Evolutionary conservation across 2,113 vertebrate genomes (phyloP).

Genomic region (Rhipidura dahli): DNA sequence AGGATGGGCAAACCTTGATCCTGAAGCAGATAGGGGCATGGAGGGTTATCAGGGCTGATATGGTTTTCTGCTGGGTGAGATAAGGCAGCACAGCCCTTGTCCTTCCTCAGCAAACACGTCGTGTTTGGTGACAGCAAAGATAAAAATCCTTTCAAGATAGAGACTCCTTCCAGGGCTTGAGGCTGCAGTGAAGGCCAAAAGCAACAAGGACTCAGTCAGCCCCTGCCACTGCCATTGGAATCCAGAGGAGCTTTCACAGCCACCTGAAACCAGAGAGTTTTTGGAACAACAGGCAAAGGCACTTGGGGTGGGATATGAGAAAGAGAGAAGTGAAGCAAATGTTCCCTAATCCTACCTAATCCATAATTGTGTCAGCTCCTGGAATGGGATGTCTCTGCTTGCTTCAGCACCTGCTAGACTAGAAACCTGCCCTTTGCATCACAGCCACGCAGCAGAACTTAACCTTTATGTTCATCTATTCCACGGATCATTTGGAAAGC

Average conservation of each 20-base stretch:
- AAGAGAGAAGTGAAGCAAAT: background rate
- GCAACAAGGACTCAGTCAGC: background rate
- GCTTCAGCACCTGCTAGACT: slow-evolving; percentile 18
- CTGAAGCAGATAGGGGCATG: background rate
- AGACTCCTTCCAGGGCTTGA: background rate
- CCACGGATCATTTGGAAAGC: slow-evolving; percentile 35
- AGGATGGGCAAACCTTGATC: background rate
- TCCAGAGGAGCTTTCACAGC: background rate
- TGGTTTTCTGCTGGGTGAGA: background rate
- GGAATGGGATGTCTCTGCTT: slow-evolving; percentile 3
- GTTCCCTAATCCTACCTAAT: background rate
- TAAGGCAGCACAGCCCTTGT: background rate
- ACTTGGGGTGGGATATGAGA: background rate
- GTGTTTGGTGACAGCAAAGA: background rate
- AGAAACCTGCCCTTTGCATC: slow-evolving; percentile 54
- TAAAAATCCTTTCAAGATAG: background rate
- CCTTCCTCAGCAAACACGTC: background rate
- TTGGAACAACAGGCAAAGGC: background rate
- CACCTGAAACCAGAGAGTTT: background rate
- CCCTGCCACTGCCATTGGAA: background rate
- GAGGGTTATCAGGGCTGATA: background rate
- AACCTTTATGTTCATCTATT: slow-evolving; percentile 52
- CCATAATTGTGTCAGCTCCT: slow-evolving; percentile 41
- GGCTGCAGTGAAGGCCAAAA: background rate
- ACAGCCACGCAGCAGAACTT: background rate